phyloP scores from a whole-genome alignment of 35 echinoderm and acorn worm genomes.

The Apostichopus parvimensis region DNA sequence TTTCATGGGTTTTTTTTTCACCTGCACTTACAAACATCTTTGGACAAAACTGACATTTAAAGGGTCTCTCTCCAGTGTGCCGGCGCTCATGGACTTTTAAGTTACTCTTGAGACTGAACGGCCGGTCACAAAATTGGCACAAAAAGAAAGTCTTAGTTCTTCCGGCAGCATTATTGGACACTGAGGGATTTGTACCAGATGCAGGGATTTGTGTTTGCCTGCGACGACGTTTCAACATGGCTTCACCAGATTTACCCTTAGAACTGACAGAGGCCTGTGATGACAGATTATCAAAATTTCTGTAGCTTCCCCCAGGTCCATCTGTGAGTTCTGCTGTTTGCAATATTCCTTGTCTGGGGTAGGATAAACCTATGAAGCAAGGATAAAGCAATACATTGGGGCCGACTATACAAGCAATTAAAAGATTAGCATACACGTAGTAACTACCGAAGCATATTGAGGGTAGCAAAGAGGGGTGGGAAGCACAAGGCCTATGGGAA shows the following conservation, averaged over 20 bases:
- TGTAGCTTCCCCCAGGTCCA: not conserved
- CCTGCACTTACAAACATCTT: conserved; percentile 47
- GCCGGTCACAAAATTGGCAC: conserved; percentile 17
- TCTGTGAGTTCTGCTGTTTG: not conserved
- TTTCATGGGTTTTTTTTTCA: conserved; percentile 48
- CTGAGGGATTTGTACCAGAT: not conserved
- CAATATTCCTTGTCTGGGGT: not conserved
- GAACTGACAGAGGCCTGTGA: not conserved
- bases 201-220: not conserved
- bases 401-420: not conserved
- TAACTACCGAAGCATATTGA: too few relatives aligned
- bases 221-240: not conserved
- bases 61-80: conserved; percentile 56
- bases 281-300: not conserved
- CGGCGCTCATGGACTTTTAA: conserved; percentile 36
- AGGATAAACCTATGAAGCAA: conserved; percentile 4
- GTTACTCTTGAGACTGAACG: not conserved
- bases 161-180: not conserved
- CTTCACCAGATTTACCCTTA: not conserved
- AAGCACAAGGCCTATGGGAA: too few relatives aligned
- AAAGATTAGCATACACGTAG: too few relatives aligned
- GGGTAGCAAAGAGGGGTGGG: too few relatives aligned
- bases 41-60: conserved; percentile 55
- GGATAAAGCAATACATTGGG: not conserved
- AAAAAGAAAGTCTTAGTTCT: not conserved